phyloP scores from a whole-genome alignment of 2,797 vertebrate species.

The Neopelma chrysocephalum region DNA sequence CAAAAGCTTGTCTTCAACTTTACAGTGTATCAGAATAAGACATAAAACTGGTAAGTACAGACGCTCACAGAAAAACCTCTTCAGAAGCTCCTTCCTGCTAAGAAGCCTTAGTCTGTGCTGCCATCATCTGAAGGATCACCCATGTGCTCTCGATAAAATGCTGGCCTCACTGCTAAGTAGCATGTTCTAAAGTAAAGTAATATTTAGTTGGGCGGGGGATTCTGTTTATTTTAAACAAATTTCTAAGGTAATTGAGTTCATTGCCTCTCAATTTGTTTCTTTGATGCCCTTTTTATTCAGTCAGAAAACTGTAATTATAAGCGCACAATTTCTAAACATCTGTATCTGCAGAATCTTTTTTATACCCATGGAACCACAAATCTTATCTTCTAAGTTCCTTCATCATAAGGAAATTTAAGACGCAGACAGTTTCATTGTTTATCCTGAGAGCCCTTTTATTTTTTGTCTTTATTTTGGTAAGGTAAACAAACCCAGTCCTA shows the following conservation, averaged over 20 bases:
- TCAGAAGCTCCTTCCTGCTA: background rate
- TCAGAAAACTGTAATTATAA: background rate
- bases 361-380: background rate
- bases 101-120: background rate
- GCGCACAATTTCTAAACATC: background rate
- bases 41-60: background rate
- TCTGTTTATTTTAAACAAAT: background rate
- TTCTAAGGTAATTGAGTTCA: background rate
- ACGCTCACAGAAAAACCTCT: background rate
- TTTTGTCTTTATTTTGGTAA: background rate
- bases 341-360: background rate
- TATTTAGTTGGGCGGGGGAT: background rate
- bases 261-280: background rate
- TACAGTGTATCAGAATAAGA: background rate
- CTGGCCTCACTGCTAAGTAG: background rate
- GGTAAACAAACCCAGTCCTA: background rate
- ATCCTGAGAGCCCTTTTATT: background rate
- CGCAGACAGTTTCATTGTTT: background rate
- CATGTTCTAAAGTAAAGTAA: background rate
- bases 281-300: background rate
- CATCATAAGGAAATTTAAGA: background rate
- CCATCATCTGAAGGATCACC: background rate
- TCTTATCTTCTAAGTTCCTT: background rate
- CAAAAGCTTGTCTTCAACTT: background rate
- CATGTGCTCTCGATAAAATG: fast-evolving